A percentile compares a stretch with the other conserved stretches of the same genome.
Conservation (phyloP, 2,888 invertebrate genomes). For the Eristalinus sepulchralis region DNA sequence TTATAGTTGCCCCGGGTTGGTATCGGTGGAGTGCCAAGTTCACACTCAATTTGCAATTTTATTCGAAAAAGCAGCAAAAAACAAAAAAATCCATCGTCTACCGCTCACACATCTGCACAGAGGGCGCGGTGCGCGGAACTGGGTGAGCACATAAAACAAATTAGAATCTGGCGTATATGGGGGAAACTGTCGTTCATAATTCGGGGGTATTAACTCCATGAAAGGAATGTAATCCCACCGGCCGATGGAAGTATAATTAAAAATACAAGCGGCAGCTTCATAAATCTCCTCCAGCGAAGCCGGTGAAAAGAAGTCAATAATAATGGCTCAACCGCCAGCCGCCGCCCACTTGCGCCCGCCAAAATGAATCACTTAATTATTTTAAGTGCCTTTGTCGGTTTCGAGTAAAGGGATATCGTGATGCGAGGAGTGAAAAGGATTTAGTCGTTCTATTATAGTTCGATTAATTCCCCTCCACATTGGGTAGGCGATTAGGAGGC, state of each 20-base stretch:
- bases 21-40: conserved; percentile 36
- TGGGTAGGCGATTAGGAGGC: conserved; percentile 1
- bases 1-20: conserved; percentile 24
- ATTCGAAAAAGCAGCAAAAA: background rate
- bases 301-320: conserved; percentile 47
- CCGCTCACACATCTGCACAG: background rate
- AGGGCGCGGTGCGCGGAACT: background rate
- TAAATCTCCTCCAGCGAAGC: conserved; percentile 58
- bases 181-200: conserved; percentile 52
- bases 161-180: conserved; percentile 56
- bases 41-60: conserved; percentile 63
- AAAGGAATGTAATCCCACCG: conserved; percentile 49
- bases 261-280: conserved; percentile 58
- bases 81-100: background rate
- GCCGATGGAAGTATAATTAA: conserved; percentile 55
- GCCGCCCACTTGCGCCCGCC: conserved; percentile 3
- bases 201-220: conserved; percentile 59
- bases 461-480: conserved; percentile 11
- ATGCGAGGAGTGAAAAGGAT: conserved; percentile 47
- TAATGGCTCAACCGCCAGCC: conserved; percentile 20
- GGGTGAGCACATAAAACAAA: conserved; percentile 51
- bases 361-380: conserved; percentile 66
- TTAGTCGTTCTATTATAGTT: conserved; percentile 55
- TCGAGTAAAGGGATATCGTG: conserved; percentile 41
- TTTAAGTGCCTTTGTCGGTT: conserved; percentile 62